Base-by-base conservation (phyloP, 1,140 invertebrate genomes). In the Ips nitidus region DNA sequence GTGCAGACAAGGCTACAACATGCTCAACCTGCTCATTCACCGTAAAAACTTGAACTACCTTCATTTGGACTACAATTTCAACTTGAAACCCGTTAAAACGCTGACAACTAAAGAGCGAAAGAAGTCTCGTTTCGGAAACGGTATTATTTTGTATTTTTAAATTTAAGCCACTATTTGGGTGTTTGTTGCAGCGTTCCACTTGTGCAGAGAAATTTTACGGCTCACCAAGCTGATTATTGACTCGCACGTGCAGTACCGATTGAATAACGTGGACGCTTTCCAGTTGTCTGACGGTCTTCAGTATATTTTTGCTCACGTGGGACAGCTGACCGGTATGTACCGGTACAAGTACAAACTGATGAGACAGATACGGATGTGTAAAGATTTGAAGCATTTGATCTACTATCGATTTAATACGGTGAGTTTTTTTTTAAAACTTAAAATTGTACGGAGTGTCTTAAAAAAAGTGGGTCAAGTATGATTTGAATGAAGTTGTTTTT, bases 31-130 rank as follows among this genome's bases (percentile, higher is more conserved):
- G 47, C 84, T 99, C 55, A 99, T 99, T 79, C 98, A 99, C 84
- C 91, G 98, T 57, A 99, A 99, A 82, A 99, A 99, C 83, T 87
- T 99, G 4, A 99, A 99, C 80, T 99, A 99, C 80, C 87, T 99
- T 41, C 98, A 99, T 88, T 87, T 99, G 80, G 98, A 99, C 85
- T 99, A 99, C 80, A 99, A 99, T 82, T 99, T 99, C 79, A 99
- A 99, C 81, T 86, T 99, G 79, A 99, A 99, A 82, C 98, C 98
- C 0, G 98, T 99, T 0, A 99, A 99, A 81, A 99, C 98, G 0
- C 84, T 99, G 42, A 99, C 98, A 0, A 99, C 98, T 0, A 99
- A 99, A 79, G 98, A 99, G 80, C 89, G 98, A 81, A 99, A 99
- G 83, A 99, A 99, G 79, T 99, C 97, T 5, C 86, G 98, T 65